phyloP scores from a whole-genome alignment of 2,113 vertebrate species.

The Aptenodytes forsteri region DNA sequence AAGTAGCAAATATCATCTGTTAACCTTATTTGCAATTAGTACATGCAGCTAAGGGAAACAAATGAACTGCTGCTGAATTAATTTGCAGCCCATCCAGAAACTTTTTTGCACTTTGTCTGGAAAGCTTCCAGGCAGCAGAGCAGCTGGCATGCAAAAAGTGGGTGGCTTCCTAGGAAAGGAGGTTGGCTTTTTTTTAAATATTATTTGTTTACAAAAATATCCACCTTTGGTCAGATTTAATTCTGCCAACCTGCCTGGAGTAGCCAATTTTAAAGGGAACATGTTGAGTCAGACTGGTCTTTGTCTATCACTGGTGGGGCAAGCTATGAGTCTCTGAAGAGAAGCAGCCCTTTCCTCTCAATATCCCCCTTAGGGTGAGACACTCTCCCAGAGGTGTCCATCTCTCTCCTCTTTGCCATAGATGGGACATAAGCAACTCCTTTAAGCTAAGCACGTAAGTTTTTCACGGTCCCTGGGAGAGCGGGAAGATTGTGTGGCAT shows the following conservation, averaged over 20 bases:
- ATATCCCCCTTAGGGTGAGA: background rate
- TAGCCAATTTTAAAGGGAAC: background rate
- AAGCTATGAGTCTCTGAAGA: background rate
- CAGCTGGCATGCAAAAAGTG: constrained; percentile 54
- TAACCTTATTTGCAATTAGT: constrained; percentile 55
- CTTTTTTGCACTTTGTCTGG: constrained; percentile 63
- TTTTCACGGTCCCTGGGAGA: background rate
- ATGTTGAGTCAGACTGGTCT: background rate
- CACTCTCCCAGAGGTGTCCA: background rate
- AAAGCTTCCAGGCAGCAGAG: constrained; percentile 52
- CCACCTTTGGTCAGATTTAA: background rate
- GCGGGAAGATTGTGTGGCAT: background rate
- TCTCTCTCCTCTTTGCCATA: background rate
- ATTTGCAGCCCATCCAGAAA: constrained; percentile 56
- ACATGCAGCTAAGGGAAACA: constrained; percentile 47
- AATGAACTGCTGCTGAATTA: constrained; percentile 64
- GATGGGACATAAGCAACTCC: background rate
- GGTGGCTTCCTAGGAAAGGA: constrained; percentile 14
- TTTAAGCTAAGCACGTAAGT: background rate
- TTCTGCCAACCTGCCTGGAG: background rate
- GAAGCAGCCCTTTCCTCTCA: background rate
- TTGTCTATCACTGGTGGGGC: background rate
- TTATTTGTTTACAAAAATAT: background rate
- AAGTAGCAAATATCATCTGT: constrained; percentile 43
- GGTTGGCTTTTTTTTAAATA: background rate